Evolutionary conservation across 2,797 vertebrate species (phyloP).

Genomic region (Florisuga fusca): DNA sequence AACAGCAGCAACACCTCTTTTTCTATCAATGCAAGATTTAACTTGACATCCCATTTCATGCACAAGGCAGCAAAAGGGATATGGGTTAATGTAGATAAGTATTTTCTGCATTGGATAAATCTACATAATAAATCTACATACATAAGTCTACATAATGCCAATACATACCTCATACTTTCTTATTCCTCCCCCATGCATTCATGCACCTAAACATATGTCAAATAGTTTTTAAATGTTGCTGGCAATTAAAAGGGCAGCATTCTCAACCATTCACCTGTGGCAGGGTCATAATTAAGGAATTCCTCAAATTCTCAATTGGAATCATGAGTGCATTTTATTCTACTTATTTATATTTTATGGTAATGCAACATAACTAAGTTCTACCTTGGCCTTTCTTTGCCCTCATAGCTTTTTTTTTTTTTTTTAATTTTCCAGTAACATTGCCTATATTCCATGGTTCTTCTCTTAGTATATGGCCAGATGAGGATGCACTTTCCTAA

Average conservation of each 20-base stretch:
- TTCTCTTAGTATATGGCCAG: not conserved
- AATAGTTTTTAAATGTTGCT: not conserved
- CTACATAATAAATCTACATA: not conserved
- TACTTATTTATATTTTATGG: not conserved
- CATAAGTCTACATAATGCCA: not conserved
- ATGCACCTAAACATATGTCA: not conserved
- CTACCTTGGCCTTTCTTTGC: not conserved
- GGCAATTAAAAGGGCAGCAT: not conserved
- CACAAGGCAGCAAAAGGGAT: not conserved
- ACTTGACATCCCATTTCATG: not conserved
- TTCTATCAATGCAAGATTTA: not conserved
- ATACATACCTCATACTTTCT: not conserved
- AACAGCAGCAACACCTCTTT: not conserved
- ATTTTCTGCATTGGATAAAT: slow-evolving; percentile 20
- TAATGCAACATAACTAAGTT: not conserved
- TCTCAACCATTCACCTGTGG: not conserved
- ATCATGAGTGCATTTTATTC: not conserved
- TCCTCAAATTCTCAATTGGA: not conserved
- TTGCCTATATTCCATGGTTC: not conserved
- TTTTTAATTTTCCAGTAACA: not conserved
- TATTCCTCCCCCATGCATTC: not conserved
- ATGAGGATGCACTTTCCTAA: not conserved
- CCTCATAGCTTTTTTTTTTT: not conserved
- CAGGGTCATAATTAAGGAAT: not conserved
- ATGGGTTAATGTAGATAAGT: not conserved